Percentiles rank a stretch among this genome's conserved stretches.
Evolutionary conservation across 2,113 vertebrate genomes (phyloP).

Genomic region (Phalacrocorax carbo): DNA sequence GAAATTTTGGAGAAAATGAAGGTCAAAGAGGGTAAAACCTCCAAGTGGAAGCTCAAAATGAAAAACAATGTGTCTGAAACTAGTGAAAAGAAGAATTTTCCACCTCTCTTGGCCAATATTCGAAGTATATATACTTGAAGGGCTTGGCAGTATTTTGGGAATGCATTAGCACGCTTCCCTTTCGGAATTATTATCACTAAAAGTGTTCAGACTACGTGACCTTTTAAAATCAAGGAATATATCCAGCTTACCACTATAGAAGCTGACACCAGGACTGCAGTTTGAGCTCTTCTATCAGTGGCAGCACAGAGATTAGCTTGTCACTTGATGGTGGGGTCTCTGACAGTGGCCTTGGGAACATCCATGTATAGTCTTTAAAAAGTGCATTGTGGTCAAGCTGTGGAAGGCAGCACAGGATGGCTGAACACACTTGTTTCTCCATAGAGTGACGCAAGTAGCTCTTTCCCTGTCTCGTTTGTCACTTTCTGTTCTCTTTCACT

Average conservation of each 20-base stretch:
- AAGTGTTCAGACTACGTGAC: background rate
- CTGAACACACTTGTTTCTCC: background rate
- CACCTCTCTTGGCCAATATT: background rate
- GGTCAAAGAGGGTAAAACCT: background rate
- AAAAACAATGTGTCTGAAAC: background rate
- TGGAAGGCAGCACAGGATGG: background rate
- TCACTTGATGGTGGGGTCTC: background rate
- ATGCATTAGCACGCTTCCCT: background rate
- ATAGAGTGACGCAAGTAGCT: background rate
- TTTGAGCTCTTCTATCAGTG: background rate
- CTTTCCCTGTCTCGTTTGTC: background rate
- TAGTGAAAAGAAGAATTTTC: background rate
- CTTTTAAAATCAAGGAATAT: background rate
- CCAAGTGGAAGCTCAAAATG: background rate
- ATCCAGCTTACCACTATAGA: background rate
- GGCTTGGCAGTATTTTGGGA: background rate
- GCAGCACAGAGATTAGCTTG: background rate
- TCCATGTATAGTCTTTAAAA: background rate
- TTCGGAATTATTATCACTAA: background rate
- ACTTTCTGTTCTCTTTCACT: background rate
- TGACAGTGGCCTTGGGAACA: background rate
- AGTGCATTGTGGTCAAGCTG: background rate
- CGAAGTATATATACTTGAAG: background rate
- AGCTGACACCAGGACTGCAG: background rate
- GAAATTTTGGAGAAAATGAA: background rate